phyloP scores from a whole-genome alignment of 2,888 invertebrate genomes.

The Polylopha cassiicola region DNA sequence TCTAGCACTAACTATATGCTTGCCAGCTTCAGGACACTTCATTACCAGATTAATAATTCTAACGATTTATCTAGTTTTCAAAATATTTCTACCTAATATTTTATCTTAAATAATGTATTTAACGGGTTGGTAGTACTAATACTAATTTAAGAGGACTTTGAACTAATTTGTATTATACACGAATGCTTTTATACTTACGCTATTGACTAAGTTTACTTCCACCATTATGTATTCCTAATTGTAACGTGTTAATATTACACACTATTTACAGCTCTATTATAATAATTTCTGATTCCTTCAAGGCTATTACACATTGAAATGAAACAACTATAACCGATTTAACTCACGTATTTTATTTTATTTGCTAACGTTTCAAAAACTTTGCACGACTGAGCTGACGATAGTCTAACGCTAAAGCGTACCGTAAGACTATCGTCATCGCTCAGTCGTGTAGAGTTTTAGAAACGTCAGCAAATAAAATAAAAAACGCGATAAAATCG shows the following conservation, averaged over 20 bases:
- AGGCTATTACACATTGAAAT: too few relatives aligned
- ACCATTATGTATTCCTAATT: constrained; percentile 2
- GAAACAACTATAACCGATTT: too few relatives aligned
- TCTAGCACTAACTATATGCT: constrained; percentile 14
- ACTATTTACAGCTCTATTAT: constrained; percentile 2
- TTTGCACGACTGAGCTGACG: too few relatives aligned
- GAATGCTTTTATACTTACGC: constrained; percentile 24
- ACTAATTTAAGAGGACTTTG: constrained; percentile 16
- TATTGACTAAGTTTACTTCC: constrained; percentile 14
- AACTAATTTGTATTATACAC: constrained; percentile 32
- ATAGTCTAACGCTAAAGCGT: too few relatives aligned
- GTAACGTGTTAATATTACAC: not conserved
- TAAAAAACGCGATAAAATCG: not conserved
- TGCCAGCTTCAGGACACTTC: constrained; percentile 12
- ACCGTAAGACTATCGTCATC: too few relatives aligned
- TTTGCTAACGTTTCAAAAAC: too few relatives aligned
- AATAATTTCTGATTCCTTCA: too few relatives aligned
- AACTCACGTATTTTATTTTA: too few relatives aligned
- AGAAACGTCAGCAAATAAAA: too few relatives aligned
- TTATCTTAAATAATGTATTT: constrained; percentile 7
- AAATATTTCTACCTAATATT: constrained; percentile 4
- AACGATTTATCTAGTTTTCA: constrained; percentile 13
- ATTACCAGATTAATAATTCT: constrained; percentile 6
- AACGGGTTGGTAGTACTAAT: constrained; percentile 13
- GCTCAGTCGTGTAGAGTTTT: too few relatives aligned